A percentile compares a stretch with the other conserved stretches of the same genome.
Evolutionary conservation across 2,797 vertebrate species (phyloP).

Genomic region (Phrynocephalus guinanensis): DNA sequence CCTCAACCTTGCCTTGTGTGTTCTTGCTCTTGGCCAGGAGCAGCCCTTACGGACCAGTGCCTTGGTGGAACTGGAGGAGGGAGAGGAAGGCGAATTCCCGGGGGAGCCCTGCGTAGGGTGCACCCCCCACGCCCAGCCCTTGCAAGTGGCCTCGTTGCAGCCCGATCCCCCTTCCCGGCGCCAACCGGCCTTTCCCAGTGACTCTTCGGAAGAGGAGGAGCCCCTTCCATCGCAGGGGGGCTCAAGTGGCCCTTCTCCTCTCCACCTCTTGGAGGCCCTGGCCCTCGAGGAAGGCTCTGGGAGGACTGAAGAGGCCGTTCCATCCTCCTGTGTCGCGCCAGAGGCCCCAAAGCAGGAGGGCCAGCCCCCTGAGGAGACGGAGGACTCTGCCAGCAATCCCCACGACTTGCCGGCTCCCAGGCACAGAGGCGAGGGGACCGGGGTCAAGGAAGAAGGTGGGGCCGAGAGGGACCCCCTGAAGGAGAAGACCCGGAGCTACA

Average conservation of each 20-base stretch:
- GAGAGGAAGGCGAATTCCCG: not conserved
- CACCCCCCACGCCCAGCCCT: not conserved
- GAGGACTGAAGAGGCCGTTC: not conserved
- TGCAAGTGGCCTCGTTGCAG: not conserved
- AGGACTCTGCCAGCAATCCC: not conserved
- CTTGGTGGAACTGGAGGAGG: conserved; percentile 9
- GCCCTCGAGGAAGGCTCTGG: not conserved
- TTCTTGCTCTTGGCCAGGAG: conserved; percentile 49
- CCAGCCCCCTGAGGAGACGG: not conserved
- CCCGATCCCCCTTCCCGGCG: not conserved
- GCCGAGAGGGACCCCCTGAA: conserved; percentile 73
- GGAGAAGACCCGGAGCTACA: conserved; percentile 84
- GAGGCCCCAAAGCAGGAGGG: too few relatives aligned
- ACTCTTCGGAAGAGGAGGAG: conserved; percentile 68
- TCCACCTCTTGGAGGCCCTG: conserved; percentile 60
- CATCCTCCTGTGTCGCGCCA: not conserved
- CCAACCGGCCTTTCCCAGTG: conserved; percentile 49
- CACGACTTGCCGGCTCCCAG: not conserved
- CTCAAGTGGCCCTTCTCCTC: conserved; percentile 54
- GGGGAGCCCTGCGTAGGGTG: not conserved
- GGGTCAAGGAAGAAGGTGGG: not conserved
- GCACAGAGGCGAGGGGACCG: not conserved
- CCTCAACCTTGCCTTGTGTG: not conserved
- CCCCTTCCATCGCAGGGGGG: conserved; percentile 36
- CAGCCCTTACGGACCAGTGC: conserved; percentile 25